Conservation (phyloP, 2,113 vertebrate species). For the Hydropotes inermis region DNA sequence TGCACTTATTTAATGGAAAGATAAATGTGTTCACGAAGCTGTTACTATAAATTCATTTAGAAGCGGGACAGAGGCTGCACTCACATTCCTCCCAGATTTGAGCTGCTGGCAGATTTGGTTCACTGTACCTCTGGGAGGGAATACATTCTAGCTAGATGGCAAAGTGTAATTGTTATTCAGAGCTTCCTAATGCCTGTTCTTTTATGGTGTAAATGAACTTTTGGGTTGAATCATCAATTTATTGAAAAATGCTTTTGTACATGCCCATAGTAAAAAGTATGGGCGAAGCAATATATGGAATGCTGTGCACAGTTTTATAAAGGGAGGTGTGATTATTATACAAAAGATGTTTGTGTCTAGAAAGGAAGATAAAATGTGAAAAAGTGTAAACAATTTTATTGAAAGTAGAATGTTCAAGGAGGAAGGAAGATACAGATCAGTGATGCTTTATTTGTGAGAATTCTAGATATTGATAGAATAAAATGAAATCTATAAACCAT, state of each 20-base stretch:
- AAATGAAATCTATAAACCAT: background rate
- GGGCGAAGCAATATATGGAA: background rate
- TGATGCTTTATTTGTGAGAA: background rate
- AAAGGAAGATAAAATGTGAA: background rate
- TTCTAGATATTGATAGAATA: background rate
- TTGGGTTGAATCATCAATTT: constrained; percentile 40
- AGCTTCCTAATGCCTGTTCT: background rate
- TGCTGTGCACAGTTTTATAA: background rate
- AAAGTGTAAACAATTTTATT: background rate
- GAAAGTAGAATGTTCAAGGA: background rate
- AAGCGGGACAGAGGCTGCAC: constrained; percentile 48
- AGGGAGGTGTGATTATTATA: background rate
- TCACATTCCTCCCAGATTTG: constrained; percentile 31
- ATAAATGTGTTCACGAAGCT: constrained; percentile 72
- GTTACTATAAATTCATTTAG: constrained; percentile 77
- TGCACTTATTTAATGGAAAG: constrained; percentile 73
- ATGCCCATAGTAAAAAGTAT: background rate
- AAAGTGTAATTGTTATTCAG: constrained; percentile 43
- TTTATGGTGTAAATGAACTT: constrained; percentile 48
- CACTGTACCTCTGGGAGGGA: constrained; percentile 63
- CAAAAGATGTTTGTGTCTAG: background rate
- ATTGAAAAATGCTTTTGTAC: background rate
- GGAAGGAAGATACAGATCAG: background rate
- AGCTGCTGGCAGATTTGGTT: constrained; percentile 71
- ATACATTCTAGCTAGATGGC: constrained; percentile 20